Base-by-base conservation (phyloP, 2,113 vertebrate genomes). In the Rhombomys opimus region DNA sequence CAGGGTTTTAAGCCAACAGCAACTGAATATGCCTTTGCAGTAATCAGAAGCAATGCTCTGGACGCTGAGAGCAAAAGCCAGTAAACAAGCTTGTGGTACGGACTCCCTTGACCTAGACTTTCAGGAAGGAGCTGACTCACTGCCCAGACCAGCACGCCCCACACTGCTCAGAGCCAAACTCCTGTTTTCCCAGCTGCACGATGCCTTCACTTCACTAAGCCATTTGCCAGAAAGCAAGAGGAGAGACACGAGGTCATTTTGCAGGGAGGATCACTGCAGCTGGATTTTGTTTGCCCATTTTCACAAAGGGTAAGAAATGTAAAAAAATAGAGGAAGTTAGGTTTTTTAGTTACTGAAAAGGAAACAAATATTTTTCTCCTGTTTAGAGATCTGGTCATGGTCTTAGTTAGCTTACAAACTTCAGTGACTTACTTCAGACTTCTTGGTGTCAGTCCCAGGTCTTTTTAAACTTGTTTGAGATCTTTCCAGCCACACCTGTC, bases 71-170 rank as follows among this genome's bases (percentile, higher is more conserved):
- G 95, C 87, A 95, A 78, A 93, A 92, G 77, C 81, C 73, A 91
- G 96, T 97, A 98, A 98, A 98, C 98, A 98, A 95, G 91, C 73
- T n/a, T 93, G 90, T 80, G 91, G 89, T 73, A 81, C 93, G 96
- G 96, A 50, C 97, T 97, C 75, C 97, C 57, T 46, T 95, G 98
- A 96, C 98, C 98, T 0, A 67, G 96, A 87, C 0, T 91, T 90
- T 89, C 97, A 97, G 90, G 97, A 97, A 98, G 97, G 97, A 63
- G 68, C 97, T 96, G 98, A 98, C 98, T 68, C 75, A 1, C 50
- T 54, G 98, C 98, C 98, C 75, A 97, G 92, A 95, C 96, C 95
- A 95, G 93, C 75, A 59, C 95, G 97, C 90, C 96, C 97, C 96
- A 90, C 97, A 97, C 63, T 0, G 97, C 97, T 77, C 95, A 0